phyloP scores from a whole-genome alignment of 2,888 invertebrate species.

The Caenorhabditis sinica region DNA sequence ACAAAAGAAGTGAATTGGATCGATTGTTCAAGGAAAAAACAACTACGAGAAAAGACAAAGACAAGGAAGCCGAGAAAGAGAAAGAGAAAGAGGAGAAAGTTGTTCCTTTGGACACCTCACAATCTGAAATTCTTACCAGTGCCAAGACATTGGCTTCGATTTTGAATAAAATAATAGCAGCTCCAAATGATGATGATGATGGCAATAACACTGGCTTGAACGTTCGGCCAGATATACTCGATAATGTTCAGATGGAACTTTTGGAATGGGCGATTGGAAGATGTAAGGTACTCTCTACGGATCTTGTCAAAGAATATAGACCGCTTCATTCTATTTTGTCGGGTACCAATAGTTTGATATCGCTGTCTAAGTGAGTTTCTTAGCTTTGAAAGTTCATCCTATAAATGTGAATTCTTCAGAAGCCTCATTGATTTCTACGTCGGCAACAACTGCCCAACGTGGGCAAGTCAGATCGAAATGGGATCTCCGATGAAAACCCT shows the following conservation, averaged over 20 bases:
- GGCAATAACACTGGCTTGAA: slow-evolving; percentile 32
- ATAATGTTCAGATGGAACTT: slow-evolving; percentile 45
- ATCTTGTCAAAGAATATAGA: slow-evolving; percentile 51
- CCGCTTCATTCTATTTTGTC: slow-evolving; percentile 67
- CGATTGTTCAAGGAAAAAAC: slow-evolving; percentile 44
- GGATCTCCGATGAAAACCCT: slow-evolving; percentile 55
- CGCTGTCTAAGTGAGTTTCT: slow-evolving; percentile 54
- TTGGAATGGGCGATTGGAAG: slow-evolving; percentile 46
- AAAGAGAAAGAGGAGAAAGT: slow-evolving; percentile 42
- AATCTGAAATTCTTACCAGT: slow-evolving; percentile 60
- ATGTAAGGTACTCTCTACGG: slow-evolving; percentile 36
- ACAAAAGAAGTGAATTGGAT: slow-evolving; percentile 63
- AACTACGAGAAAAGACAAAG: slow-evolving; percentile 35
- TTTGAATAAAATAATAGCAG: slow-evolving; percentile 36
- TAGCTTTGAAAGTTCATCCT: no score
- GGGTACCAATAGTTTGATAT: slow-evolving; percentile 56
- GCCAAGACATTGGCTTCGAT: slow-evolving; percentile 62
- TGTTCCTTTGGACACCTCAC: slow-evolving; percentile 24
- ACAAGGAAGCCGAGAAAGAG: slow-evolving; percentile 17
- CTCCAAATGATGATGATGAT: slow-evolving; percentile 7
- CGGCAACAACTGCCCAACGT: slow-evolving; percentile 48
- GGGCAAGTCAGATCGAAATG: slow-evolving; percentile 58
- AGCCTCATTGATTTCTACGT: slow-evolving; percentile 64
- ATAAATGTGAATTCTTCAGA: slow-evolving; percentile 26
- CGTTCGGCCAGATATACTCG: slow-evolving; percentile 41